A percentile compares a stretch with the other conserved stretches of the same genome.
These are phyloP conservation scores for Leucopsar rothschildi DNA, from an alignment of 2,113 vertebrate genomes.

Conservation along the genomic window DNA sequence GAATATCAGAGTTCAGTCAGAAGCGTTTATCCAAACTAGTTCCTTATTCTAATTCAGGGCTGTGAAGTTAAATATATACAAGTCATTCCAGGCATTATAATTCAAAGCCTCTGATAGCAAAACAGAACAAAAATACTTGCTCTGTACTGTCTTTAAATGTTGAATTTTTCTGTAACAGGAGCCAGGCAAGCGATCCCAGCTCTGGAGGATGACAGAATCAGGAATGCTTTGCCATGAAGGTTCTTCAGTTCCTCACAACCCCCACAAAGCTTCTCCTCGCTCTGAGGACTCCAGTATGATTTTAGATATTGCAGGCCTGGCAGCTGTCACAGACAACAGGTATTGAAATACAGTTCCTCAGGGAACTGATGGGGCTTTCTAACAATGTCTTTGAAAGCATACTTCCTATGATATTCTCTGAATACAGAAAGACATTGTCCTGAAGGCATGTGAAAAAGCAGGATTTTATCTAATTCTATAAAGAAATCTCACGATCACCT, in stretches of 20 bases:
- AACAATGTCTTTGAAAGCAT: neutral
- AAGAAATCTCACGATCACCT: neutral
- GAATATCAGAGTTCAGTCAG: neutral
- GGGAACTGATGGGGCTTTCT: neutral
- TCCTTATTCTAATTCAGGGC: neutral
- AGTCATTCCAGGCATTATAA: neutral
- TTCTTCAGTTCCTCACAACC: slow-evolving; percentile 90
- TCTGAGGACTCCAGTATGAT: slow-evolving; percentile 84
- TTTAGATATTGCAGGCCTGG: slow-evolving; percentile 92
- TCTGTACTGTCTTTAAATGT: neutral
- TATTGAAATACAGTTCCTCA: slow-evolving; percentile 3
- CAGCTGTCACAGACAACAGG: slow-evolving; percentile 96
- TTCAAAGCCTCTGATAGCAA: neutral
- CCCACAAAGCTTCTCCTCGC: slow-evolving; percentile 81
- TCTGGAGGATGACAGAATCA: slow-evolving; percentile 88
- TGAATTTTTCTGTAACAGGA: slow-evolving; percentile 75
- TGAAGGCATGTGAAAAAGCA: neutral
- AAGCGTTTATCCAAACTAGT: neutral
- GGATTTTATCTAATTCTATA: neutral
- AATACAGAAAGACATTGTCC: neutral
- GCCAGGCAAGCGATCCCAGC: slow-evolving; percentile 94
- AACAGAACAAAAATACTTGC: neutral
- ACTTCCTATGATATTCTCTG: neutral
- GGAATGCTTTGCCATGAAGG: slow-evolving; percentile 96
- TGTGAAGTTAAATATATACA: neutral